phyloP scores from a whole-genome alignment of 1,140 invertebrate species.

The Rhynchophorus ferrugineus region DNA sequence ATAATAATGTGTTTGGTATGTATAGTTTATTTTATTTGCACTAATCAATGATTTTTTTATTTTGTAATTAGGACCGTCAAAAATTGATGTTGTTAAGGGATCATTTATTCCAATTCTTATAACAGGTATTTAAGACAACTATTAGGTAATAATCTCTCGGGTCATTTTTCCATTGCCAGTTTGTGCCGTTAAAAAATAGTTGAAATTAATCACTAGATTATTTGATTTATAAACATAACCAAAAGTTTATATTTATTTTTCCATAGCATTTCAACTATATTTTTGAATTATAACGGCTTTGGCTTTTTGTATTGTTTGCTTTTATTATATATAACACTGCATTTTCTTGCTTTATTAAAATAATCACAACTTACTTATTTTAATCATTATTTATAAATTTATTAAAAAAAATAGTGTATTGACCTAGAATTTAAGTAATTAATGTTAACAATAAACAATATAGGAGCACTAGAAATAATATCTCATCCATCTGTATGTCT shows the following conservation, averaged over 20 bases:
- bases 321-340: not conserved
- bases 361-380: not conserved
- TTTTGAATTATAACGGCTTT: not conserved
- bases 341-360: not conserved
- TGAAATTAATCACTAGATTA: not conserved
- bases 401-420: no score
- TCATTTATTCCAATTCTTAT: constrained; percentile 2
- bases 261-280: not conserved
- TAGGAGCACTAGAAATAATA: no score
- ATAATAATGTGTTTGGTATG: no score
- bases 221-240: not conserved
- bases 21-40: no score
- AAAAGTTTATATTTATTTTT: not conserved
- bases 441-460: no score
- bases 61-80: constrained; percentile 4
- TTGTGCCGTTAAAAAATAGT: not conserved
- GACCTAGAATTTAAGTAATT: no score
- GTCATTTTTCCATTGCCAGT: not conserved
- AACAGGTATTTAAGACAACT: constrained; percentile 1
- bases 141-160: not conserved
- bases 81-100: constrained; percentile 2
- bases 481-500: no score
- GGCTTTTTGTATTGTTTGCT: not conserved
- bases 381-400: no score
- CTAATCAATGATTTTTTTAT: not conserved